These are phyloP conservation scores for Archocentrus centrarchus DNA, from an alignment of 2,113 vertebrate species.

Conservation along the genomic window DNA sequence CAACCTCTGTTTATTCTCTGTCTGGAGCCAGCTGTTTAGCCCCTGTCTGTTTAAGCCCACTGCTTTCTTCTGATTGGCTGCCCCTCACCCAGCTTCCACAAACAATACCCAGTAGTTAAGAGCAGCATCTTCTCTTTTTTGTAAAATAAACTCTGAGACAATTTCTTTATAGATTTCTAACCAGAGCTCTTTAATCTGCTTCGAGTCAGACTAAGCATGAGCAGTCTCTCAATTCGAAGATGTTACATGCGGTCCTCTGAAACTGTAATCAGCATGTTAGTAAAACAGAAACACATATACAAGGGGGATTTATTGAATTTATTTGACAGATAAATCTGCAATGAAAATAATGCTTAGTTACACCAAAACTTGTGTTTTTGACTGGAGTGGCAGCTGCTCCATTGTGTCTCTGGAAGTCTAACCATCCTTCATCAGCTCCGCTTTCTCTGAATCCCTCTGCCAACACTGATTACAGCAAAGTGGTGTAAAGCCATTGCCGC, in stretches of 20 bases:
- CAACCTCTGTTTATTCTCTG: not conserved
- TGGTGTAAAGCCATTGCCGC: slow-evolving; percentile 49
- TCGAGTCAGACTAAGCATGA: no score
- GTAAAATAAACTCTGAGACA: not conserved
- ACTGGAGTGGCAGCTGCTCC: slow-evolving; percentile 6
- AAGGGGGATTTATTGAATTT: not conserved
- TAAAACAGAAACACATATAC: not conserved
- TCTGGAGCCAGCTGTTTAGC: not conserved
- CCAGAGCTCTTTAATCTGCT: not conserved
- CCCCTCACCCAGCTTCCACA: not conserved
- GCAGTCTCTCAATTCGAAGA: no score
- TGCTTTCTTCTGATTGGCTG: not conserved
- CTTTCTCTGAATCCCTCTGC: slow-evolving; percentile 45
- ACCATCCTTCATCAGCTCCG: slow-evolving; percentile 42
- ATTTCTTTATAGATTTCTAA: not conserved
- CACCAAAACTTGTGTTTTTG: slow-evolving; percentile 10
- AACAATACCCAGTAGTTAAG: not conserved
- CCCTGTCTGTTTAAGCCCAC: not conserved
- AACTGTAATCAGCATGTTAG: not conserved
- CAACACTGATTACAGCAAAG: slow-evolving; percentile 64
- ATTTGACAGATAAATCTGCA: not conserved
- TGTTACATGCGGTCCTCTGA: not conserved
- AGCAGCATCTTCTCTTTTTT: not conserved
- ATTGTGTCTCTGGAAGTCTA: slow-evolving; percentile 28
- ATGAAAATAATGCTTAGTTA: not conserved